phyloP scores from a whole-genome alignment of 1,140 invertebrate genomes.

The Drosophila setifemur region DNA sequence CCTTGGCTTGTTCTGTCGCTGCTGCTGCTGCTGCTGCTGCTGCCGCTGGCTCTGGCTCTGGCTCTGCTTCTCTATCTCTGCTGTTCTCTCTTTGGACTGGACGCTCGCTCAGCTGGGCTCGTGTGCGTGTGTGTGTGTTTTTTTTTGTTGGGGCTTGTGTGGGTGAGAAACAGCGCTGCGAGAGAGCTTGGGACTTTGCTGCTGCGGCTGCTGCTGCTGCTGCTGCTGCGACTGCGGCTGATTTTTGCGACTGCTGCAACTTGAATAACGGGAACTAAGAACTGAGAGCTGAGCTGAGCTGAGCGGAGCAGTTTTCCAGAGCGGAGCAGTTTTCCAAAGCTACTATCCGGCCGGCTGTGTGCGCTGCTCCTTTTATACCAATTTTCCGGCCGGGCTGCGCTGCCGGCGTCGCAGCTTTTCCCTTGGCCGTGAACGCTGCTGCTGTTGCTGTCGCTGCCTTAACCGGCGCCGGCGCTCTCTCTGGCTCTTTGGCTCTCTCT shows the following conservation, averaged over 20 bases:
- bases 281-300: constrained; percentile 30
- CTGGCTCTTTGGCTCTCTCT: neutral
- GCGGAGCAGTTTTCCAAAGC: constrained; percentile 67
- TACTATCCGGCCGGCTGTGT: constrained; percentile 72
- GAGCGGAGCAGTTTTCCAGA: constrained; percentile 70
- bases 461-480: neutral
- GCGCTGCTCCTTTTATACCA: constrained; percentile 64
- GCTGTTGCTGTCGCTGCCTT: no score
- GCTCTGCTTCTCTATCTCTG: neutral
- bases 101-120: constrained; percentile 31
- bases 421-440: constrained; percentile 77
- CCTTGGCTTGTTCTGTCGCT: no score
- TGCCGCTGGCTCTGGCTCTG: neutral
- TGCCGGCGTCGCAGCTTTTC: constrained; percentile 55
- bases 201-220: constrained; percentile 25
- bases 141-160: constrained; percentile 20
- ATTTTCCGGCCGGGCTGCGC: constrained; percentile 62
- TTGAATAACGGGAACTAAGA: constrained; percentile 55
- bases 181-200: constrained; percentile 27
- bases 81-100: neutral
- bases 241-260: constrained; percentile 60
- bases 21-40: neutral
- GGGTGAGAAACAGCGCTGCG: constrained; percentile 19
- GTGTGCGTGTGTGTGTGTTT: constrained; percentile 24
- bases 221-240: constrained; percentile 24